phyloP scores from a whole-genome alignment of 2,888 invertebrate genomes.

The Dasysyrphus albostriatus region DNA sequence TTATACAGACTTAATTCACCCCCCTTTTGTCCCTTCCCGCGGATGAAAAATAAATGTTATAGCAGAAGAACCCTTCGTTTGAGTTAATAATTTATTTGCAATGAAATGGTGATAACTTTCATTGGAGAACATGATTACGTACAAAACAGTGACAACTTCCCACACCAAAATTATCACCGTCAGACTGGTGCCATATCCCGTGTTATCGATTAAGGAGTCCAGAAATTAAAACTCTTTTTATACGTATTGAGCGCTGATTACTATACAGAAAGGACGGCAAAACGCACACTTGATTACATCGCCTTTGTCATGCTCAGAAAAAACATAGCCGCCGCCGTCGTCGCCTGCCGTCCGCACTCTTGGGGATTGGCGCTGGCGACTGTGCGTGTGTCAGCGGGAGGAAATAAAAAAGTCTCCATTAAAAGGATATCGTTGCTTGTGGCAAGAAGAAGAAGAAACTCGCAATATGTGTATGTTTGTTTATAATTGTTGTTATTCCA shows the following conservation, averaged over 20 bases:
- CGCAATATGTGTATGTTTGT: conserved; percentile 33
- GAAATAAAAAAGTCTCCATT: conserved; percentile 28
- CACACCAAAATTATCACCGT: conserved; percentile 26
- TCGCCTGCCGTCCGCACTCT: conserved; percentile 34
- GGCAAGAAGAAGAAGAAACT: conserved; percentile 31
- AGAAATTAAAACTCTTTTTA: conserved; percentile 69
- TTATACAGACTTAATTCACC: neutral
- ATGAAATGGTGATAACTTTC: conserved; percentile 64
- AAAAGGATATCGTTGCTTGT: conserved; percentile 60
- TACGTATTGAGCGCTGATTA: conserved; percentile 11
- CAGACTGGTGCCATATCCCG: conserved; percentile 64
- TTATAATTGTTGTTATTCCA: conserved; percentile 31
- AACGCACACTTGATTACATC: conserved; percentile 52
- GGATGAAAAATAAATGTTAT: conserved; percentile 9
- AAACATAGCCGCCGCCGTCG: neutral
- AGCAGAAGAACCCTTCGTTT: conserved; percentile 18
- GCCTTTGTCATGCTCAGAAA: neutral
- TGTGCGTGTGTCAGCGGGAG: conserved; percentile 26
- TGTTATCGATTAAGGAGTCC: conserved; percentile 45
- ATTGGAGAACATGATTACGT: conserved; percentile 57
- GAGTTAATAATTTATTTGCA: conserved; percentile 66
- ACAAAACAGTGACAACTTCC: conserved; percentile 39
- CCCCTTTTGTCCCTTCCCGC: too few relatives aligned
- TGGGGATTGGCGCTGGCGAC: conserved; percentile 46
- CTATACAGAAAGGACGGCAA: conserved; percentile 15